These are phyloP conservation scores for Bambusicola thoracicus DNA, from an alignment of 2,113 vertebrate species.

Conservation along the genomic window DNA sequence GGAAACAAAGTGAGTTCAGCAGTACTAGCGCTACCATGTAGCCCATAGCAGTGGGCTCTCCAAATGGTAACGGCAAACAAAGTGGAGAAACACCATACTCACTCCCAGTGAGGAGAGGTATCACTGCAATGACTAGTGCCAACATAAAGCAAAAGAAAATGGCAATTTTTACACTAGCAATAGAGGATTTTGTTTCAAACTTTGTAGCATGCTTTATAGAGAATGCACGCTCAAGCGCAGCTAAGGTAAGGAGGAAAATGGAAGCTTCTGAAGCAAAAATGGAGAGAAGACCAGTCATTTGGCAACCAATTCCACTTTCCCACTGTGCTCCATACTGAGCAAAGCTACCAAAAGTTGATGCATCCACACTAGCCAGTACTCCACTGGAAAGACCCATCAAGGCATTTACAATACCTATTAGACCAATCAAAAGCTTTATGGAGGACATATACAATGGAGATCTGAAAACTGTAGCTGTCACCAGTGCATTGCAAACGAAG, in stretches of 20 bases:
- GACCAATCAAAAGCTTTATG: conserved; percentile 86
- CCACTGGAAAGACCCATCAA: conserved; percentile 87
- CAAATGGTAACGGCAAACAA: conserved; percentile 87
- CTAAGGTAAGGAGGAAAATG: conserved; percentile 89
- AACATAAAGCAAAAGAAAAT: conserved; percentile 75
- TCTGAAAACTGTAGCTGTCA: conserved; percentile 84
- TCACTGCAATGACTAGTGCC: conserved; percentile 78
- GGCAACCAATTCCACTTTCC: conserved; percentile 90
- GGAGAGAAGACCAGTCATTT: conserved; percentile 84
- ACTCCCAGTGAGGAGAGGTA: conserved; percentile 82
- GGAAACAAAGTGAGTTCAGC: conserved; percentile 89
- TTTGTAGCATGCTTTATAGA: conserved; percentile 74
- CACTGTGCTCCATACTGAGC: conserved; percentile 86
- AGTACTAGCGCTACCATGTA: conserved; percentile 89
- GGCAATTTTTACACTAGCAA: conserved; percentile 66
- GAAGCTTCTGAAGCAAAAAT: conserved; percentile 89
- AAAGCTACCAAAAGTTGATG: conserved; percentile 89
- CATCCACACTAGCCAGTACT: conserved; percentile 85
- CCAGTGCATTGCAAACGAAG: conserved; percentile 85
- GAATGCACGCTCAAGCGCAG: conserved; percentile 86
- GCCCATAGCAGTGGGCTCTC: conserved; percentile 80
- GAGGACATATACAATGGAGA: conserved; percentile 78
- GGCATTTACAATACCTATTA: conserved; percentile 85
- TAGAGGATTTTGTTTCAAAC: conserved; percentile 73
- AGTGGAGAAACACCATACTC: conserved; percentile 84